Evolutionary conservation across 1,140 invertebrate genomes (phyloP).

Genomic region (Cydia amplana): DNA sequence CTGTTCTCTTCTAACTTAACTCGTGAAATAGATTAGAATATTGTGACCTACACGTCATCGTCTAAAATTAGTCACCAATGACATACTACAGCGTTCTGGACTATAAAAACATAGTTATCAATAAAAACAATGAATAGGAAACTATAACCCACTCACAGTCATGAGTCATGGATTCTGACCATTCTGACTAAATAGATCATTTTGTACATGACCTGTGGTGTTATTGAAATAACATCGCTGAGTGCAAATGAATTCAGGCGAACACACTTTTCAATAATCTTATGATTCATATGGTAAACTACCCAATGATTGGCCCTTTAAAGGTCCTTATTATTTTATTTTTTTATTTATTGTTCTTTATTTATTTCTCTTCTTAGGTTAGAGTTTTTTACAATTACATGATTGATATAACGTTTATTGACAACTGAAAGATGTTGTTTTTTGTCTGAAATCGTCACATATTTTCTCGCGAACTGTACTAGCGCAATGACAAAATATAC

Average conservation of each 20-base stretch:
- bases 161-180: not conserved
- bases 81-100: not conserved
- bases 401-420: no score
- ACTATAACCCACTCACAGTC: not conserved
- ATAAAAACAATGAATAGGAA: constrained; percentile 5
- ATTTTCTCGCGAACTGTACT: not conserved
- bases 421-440: not conserved
- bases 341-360: no score
- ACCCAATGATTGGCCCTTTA: no score
- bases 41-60: not conserved
- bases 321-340: no score
- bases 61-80: constrained; percentile 25
- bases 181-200: constrained; percentile 13
- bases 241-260: no score
- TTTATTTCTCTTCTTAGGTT: no score
- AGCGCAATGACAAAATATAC: not conserved
- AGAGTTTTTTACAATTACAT: no score
- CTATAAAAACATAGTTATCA: constrained; percentile 7
- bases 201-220: constrained; percentile 7
- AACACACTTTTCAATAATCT: no score
- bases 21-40: no score
- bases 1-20: no score
- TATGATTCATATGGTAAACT: no score
- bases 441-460: not conserved
- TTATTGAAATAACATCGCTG: no score